A percentile compares a stretch with the other conserved stretches of the same genome.
phyloP scores from a whole-genome alignment of 2,797 vertebrate genomes.

The Silurus aristotelis region DNA sequence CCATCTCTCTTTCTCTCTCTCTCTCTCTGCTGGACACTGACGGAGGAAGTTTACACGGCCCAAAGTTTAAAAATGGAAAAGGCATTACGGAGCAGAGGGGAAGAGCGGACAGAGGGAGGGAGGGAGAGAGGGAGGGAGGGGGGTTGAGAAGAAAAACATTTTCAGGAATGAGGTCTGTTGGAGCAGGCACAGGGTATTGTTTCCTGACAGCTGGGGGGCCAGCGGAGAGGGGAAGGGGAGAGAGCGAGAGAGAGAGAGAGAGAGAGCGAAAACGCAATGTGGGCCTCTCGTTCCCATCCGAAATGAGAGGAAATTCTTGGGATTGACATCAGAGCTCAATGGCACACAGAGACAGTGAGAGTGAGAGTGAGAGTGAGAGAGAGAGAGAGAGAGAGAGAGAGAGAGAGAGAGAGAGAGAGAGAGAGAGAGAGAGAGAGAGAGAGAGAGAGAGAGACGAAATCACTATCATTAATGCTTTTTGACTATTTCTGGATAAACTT shows the following conservation, averaged over 20 bases:
- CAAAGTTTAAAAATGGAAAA: slow-evolving; percentile 83
- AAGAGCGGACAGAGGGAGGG: slow-evolving; percentile 49
- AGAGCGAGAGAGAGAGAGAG: background rate
- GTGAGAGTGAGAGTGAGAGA: background rate
- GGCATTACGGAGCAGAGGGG: slow-evolving; percentile 74
- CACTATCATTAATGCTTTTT: too few species aligned
- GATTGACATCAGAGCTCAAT: slow-evolving; percentile 80
- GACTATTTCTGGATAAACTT: too few species aligned
- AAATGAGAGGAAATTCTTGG: slow-evolving; percentile 76
- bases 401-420: background rate
- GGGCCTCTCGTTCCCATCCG: slow-evolving; percentile 69
- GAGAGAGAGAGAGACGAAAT: background rate
- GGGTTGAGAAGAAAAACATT: slow-evolving; percentile 70
- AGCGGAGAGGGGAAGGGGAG: slow-evolving; percentile 65
- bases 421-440: background rate
- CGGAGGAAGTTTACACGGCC: slow-evolving; percentile 80
- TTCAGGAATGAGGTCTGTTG: slow-evolving; percentile 81
- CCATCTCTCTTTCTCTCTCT: background rate
- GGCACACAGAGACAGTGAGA: slow-evolving; percentile 56
- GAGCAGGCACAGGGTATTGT: slow-evolving; percentile 81
- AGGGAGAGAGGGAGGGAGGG: slow-evolving; percentile 48
- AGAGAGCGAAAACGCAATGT: background rate
- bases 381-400: background rate
- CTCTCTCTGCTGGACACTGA: slow-evolving; percentile 59
- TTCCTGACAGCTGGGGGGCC: slow-evolving; percentile 83